Evolutionary conservation across 2,113 vertebrate species (phyloP).

Genomic region (Halichoerus grypus): DNA sequence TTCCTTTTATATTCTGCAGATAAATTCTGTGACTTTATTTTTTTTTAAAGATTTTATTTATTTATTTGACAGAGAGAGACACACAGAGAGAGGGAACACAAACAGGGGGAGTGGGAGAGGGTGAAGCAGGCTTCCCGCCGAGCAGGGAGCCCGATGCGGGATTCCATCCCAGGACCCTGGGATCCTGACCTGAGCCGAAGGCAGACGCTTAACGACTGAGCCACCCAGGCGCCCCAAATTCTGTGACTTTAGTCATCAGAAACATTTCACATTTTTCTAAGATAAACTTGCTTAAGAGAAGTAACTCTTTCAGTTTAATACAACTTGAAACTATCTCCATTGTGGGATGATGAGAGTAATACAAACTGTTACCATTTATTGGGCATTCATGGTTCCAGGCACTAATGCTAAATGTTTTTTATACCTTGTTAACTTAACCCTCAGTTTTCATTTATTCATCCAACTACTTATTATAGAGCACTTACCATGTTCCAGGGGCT

Average conservation of each 20-base stretch:
- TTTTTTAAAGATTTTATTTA: no score
- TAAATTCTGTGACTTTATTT: conserved; percentile 34
- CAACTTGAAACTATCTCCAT: conserved; percentile 40
- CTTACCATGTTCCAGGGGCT: neutral
- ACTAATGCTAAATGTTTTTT: conserved; percentile 49
- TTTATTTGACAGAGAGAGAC: no score
- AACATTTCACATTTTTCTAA: conserved; percentile 48
- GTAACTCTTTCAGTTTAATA: conserved; percentile 39
- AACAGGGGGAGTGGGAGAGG: no score
- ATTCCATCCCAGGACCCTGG: no score
- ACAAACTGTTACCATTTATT: neutral
- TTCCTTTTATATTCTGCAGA: conserved; percentile 36
- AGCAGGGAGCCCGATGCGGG: no score
- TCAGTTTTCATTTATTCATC: conserved; percentile 54
- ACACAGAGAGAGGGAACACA: no score
- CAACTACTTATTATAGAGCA: conserved; percentile 4
- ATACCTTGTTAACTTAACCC: conserved; percentile 38
- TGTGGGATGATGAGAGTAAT: conserved; percentile 45
- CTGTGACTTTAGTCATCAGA: conserved; percentile 19
- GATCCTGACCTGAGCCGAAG: no score
- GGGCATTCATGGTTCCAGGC: neutral
- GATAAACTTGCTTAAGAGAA: conserved; percentile 48
- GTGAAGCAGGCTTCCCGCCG: no score
- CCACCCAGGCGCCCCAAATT: neutral
- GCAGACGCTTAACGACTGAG: no score